A percentile compares a stretch with the other conserved stretches of the same genome.
These are phyloP conservation scores for Dione juno DNA, from an alignment of 2,888 invertebrate genomes.

Conservation along the genomic window DNA sequence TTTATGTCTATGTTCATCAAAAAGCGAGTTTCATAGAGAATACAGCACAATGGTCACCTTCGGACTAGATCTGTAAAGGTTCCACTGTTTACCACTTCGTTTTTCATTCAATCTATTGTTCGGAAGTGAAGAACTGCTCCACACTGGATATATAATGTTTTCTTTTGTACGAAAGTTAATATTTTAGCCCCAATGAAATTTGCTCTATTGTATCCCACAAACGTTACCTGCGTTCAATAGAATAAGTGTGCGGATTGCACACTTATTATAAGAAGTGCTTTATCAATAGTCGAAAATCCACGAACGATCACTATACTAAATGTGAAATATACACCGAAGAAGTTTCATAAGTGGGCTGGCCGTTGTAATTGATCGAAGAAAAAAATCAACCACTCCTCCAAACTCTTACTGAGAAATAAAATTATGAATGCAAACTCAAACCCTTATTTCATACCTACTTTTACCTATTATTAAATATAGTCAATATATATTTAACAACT, in stretches of 20 bases:
- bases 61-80: conserved; percentile 61
- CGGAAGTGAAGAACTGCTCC: conserved; percentile 80
- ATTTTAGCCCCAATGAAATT: conserved; percentile 78
- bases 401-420: conserved; percentile 38
- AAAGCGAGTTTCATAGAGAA: conserved; percentile 40
- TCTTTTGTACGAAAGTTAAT: conserved; percentile 79
- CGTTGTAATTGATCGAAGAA: conserved; percentile 69
- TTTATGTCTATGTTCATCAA: conserved; percentile 27
- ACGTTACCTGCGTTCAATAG: conserved; percentile 75
- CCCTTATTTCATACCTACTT: no score
- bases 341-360: conserved; percentile 66
- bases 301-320: conserved; percentile 59
- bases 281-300: conserved; percentile 66
- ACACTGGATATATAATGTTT: conserved; percentile 81
- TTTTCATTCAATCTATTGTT: conserved; percentile 79
- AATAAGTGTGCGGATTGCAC: conserved; percentile 71
- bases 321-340: conserved; percentile 56
- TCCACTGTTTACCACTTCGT: conserved; percentile 82
- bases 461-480: no score
- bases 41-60: conserved; percentile 52
- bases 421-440: background rate
- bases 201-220: conserved; percentile 69
- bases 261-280: conserved; percentile 61
- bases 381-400: conserved; percentile 49
- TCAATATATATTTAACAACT: no score